These are phyloP conservation scores for Pionites leucogaster DNA, from an alignment of 2,113 vertebrate genomes.

Conservation along the genomic window DNA sequence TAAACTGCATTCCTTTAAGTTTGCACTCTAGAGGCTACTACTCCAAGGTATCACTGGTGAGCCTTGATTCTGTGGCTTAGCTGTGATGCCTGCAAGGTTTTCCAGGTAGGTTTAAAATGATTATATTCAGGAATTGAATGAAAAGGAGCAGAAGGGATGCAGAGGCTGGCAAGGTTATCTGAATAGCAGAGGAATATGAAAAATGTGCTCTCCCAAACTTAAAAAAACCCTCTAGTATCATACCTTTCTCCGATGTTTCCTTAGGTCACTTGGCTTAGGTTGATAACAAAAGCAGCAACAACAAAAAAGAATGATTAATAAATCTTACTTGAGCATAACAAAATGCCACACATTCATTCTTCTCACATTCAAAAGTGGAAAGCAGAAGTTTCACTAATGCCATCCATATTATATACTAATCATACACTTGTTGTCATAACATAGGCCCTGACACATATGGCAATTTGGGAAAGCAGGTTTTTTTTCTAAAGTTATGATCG, in stretches of 20 bases:
- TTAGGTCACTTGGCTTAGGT: conserved; percentile 92
- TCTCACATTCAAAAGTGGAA: neutral
- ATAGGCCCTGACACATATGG: neutral
- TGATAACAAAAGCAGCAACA: conserved; percentile 46
- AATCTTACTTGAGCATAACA: neutral
- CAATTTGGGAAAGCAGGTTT: neutral
- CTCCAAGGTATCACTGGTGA: neutral
- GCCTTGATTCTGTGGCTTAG: neutral
- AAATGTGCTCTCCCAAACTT: neutral
- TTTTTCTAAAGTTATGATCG: neutral
- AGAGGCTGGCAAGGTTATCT: neutral
- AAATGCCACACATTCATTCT: neutral
- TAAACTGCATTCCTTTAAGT: neutral
- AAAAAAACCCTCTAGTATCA: neutral
- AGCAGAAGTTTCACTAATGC: neutral
- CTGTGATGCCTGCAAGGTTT: neutral
- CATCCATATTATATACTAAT: neutral
- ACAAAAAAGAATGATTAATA: conserved; percentile 40
- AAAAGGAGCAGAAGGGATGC: neutral
- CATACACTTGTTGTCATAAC: neutral
- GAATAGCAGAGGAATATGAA: neutral
- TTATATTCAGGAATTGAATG: neutral
- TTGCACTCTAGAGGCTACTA: neutral
- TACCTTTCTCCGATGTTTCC: conserved; percentile 99
- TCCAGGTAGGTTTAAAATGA: neutral